Base-by-base conservation (phyloP, 1,140 invertebrate genomes). In the Achroia grisella region DNA sequence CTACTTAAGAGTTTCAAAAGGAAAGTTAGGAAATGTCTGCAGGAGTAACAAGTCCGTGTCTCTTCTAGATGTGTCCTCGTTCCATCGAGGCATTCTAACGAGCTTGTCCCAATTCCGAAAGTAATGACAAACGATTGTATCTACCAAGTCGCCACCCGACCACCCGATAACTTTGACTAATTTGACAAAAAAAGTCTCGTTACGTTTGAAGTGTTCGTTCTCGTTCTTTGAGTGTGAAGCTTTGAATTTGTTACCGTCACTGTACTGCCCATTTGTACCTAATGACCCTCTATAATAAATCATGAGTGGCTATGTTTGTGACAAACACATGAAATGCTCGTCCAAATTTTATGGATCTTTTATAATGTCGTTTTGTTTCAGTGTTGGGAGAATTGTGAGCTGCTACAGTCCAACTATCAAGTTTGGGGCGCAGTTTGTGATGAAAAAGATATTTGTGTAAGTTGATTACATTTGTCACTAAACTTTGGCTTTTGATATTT, bases 321-420 rank as follows among this genome's bases (percentile, higher is more conserved):
- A 61, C 54, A 45, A 57, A 45, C 29, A 13, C 31, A 32, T 53
- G 51, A 46, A 44, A 28, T 52, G 44, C 33, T 34, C 44, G 52
- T 51, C 48, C 48, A 52, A 31, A 52, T 37, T 46, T 41, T 37
- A 45, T 42, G 39, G 17, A 10, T n/a, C 40, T 48, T 54, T 49
- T 34, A 28, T 49, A 40, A 46, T 31, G 34, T 46, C 64, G 60
- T 86, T 74, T 88, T 88, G 80, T 93, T 91, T 45, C 90, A 94
- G 92, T 93, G 93, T 74, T 93, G 92, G 92, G 89, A 92, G 74
- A 91, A 91, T 70, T 94, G 93, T 87, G 91, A 93, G 71, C 78
- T 90, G 37, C 87, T 93, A 50, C 91, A 93, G 79, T 91, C 91
- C 42, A 92, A 92, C 76, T 93, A 90, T 84, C 89, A 91, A 84